phyloP scores from a whole-genome alignment of 1,140 invertebrate genomes.

The Plutomurus gul region DNA sequence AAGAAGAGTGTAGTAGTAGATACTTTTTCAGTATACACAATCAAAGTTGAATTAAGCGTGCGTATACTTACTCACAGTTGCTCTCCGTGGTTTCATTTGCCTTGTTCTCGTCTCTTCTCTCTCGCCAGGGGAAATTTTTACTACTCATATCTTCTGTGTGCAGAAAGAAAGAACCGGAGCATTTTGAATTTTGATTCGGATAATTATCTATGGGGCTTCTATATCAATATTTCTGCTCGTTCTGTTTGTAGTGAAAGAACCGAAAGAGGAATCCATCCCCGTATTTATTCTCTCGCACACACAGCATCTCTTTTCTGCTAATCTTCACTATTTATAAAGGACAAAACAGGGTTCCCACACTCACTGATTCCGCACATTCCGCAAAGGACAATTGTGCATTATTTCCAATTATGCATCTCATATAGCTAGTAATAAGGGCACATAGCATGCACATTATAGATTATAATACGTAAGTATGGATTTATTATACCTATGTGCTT shows the following conservation, averaged over 20 bases:
- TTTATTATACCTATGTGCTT: too few species aligned
- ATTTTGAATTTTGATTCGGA: constrained; percentile 22
- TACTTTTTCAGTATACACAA: background rate
- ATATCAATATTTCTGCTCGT: background rate
- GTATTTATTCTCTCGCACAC: too few species aligned
- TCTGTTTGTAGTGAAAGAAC: background rate
- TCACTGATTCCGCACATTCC: too few species aligned
- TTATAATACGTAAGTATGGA: too few species aligned
- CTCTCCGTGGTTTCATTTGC: background rate
- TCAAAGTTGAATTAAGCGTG: background rate
- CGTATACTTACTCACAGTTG: background rate
- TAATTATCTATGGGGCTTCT: constrained; percentile 2
- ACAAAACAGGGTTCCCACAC: too few species aligned
- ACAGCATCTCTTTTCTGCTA: too few species aligned
- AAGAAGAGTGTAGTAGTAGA: background rate
- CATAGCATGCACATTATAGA: too few species aligned
- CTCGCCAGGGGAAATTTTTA: background rate
- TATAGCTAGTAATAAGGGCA: too few species aligned
- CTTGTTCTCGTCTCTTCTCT: background rate
- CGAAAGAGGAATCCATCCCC: too few species aligned
- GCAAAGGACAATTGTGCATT: too few species aligned
- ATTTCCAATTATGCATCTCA: too few species aligned
- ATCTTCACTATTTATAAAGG: too few species aligned
- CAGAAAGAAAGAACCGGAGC: constrained; percentile 13
- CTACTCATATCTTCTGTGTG: background rate